These are phyloP conservation scores for Idris sp. DNA, from an alignment of 1,140 invertebrate genomes.

Conservation along the genomic window DNA sequence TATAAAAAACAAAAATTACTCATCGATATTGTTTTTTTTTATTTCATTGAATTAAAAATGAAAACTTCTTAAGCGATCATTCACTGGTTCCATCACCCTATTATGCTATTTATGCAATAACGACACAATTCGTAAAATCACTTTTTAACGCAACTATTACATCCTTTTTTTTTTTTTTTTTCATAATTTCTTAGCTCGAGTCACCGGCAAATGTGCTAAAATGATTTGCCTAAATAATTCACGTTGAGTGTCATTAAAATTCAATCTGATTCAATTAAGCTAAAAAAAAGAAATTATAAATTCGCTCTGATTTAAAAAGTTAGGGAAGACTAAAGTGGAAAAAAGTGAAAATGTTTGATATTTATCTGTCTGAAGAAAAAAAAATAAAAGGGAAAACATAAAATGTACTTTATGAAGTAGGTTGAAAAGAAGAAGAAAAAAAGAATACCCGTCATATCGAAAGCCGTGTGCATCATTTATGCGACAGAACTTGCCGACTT, in stretches of 20 bases:
- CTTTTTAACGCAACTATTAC: too few relatives aligned
- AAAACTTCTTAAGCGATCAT: too few relatives aligned
- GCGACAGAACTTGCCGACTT: conserved; percentile 46
- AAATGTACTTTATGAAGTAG: conserved; percentile 58
- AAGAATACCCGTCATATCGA: conserved; percentile 60
- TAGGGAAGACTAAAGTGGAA: conserved; percentile 16
- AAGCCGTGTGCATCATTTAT: conserved; percentile 58
- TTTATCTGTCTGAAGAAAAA: conserved; percentile 45
- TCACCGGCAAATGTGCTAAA: conserved; percentile 36
- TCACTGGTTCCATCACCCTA: too few relatives aligned
- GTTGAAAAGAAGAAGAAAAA: conserved; percentile 53
- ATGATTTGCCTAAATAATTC: conserved; percentile 53
- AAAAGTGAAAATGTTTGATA: conserved; percentile 37
- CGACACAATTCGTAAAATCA: too few relatives aligned
- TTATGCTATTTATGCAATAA: too few relatives aligned
- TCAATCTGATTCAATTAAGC: conserved; percentile 48
- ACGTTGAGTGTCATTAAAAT: conserved; percentile 40
- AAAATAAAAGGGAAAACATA: conserved; percentile 47
- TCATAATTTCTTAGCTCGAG: conserved; percentile 1
- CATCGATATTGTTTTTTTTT: too few relatives aligned
- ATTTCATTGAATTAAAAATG: too few relatives aligned
- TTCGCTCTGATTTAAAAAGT: conserved; percentile 53
- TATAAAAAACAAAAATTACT: too few relatives aligned
- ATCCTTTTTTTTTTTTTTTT: too few relatives aligned
- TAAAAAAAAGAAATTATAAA: conserved; percentile 51